A percentile compares a stretch with the other conserved stretches of the same genome.
Conservation (phyloP, 2,888 invertebrate species). For the Diaphora mendica region DNA sequence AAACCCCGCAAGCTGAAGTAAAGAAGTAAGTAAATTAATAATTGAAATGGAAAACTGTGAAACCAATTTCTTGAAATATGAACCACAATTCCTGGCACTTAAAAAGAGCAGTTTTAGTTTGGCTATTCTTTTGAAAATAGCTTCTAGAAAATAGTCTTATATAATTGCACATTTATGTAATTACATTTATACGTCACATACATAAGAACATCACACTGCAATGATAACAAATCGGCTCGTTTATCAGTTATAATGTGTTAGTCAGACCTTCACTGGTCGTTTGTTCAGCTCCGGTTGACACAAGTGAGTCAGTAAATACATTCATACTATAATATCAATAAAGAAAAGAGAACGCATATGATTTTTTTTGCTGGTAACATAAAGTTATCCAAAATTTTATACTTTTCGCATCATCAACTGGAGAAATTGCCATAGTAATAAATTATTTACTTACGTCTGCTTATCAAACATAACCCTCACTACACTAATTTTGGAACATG, state of each 20-base stretch:
- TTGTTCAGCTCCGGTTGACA: conserved; percentile 4
- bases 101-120: neutral
- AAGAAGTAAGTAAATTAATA: too few species aligned
- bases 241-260: conserved; percentile 5
- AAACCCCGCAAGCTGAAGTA: too few species aligned
- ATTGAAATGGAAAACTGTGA: too few species aligned
- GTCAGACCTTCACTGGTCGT: conserved; percentile 4
- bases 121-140: neutral
- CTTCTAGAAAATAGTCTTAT: neutral
- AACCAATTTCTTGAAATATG: too few species aligned
- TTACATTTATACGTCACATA: neutral
- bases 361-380: neutral
- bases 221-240: neutral
- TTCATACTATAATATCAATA: neutral
- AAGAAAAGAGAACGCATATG: neutral
- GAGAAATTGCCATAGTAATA: neutral
- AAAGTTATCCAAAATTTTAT: neutral
- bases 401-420: neutral
- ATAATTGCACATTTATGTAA: neutral
- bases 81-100: too few species aligned
- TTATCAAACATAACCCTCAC: too few species aligned
- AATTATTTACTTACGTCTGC: too few species aligned
- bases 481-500: too few species aligned
- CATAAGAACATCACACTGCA: neutral
- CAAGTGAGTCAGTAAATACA: neutral